Conservation (phyloP, 2,888 invertebrate genomes). For the Eristalinus sepulchralis region DNA sequence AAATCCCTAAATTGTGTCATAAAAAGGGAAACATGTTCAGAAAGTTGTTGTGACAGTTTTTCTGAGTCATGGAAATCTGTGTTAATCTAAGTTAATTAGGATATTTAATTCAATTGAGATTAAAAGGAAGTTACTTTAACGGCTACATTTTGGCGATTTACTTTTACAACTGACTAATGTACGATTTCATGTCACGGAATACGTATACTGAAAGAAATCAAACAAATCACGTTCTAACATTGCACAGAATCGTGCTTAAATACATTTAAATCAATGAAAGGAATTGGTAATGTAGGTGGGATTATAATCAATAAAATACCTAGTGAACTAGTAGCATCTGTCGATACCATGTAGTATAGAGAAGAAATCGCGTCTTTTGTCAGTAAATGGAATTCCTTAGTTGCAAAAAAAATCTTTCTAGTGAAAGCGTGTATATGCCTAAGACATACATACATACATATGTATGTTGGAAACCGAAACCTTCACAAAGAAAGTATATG, state of each 20-base stretch:
- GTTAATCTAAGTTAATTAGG: background rate
- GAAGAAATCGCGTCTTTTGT: background rate
- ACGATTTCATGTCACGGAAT: background rate
- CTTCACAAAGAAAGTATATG: background rate
- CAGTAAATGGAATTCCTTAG: background rate
- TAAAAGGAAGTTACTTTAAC: background rate
- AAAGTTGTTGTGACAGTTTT: background rate
- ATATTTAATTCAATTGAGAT: background rate
- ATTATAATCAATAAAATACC: conserved; percentile 33
- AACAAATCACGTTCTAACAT: background rate
- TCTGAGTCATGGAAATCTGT: background rate
- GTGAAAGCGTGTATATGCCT: background rate
- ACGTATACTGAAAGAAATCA: background rate
- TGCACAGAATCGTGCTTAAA: background rate
- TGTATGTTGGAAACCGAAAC: conserved; percentile 12
- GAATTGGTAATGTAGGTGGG: background rate
- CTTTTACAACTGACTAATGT: no score
- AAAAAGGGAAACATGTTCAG: background rate
- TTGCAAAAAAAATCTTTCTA: background rate
- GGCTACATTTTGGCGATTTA: no score
- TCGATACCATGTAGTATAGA: background rate
- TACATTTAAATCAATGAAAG: conserved; percentile 1
- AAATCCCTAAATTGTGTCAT: background rate
- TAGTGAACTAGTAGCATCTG: background rate
- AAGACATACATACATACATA: background rate